Evolutionary conservation across 2,888 invertebrate species (phyloP), one percentile per base, ranked within the genome.

Genomic region (Synergus laeviventris): DNA sequence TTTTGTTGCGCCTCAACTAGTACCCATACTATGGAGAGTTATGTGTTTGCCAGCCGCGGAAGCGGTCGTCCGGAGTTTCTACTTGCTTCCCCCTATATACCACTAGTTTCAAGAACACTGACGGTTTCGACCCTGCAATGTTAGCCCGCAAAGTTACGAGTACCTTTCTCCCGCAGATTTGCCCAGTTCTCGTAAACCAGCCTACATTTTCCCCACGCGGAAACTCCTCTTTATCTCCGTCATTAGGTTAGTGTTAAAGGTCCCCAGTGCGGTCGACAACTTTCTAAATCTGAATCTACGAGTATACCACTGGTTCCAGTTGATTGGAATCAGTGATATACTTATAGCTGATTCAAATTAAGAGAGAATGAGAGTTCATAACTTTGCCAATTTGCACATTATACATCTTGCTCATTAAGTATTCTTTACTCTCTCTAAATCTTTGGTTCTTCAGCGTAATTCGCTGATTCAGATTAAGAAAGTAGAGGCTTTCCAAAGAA

Each of bases 21-120:
- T 59, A 12, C 62, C 62, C 39, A 31, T 16, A 36, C 24, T 74
- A 42, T 78, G 18, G 75, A 38, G 76, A 79, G 76, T 79, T 79
- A 79, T 76, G 73, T 76, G 78, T 79, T 79, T 78, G 70, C 76
- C 70, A 64, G 39, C 64, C 42, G 39, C 21, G 38, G 18, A 18
- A 62, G 62, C 62, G n/a, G n/a, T 62, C 62, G 42, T 45, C 60
- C 64, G 59, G 74, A 77, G 75, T 79, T 75, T 60, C 56, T 49
- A 74, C 42, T 75, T 45, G 77, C 49, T 59, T 56, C 61, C 49
- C 12, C 9, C 61, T 61, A 54, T 56, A 39, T 9, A 39, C 39
- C 39, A 39, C 39, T 39, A 78, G 70, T 78, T 78, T 70, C 73
- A 54, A 62, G 62, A 73, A 75, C 73, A 75, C 73, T 24, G 45